Evolutionary conservation across 2,888 invertebrate genomes (phyloP), one percentile per base, ranked within the genome.

Genomic region (Orthosia gothica): DNA sequence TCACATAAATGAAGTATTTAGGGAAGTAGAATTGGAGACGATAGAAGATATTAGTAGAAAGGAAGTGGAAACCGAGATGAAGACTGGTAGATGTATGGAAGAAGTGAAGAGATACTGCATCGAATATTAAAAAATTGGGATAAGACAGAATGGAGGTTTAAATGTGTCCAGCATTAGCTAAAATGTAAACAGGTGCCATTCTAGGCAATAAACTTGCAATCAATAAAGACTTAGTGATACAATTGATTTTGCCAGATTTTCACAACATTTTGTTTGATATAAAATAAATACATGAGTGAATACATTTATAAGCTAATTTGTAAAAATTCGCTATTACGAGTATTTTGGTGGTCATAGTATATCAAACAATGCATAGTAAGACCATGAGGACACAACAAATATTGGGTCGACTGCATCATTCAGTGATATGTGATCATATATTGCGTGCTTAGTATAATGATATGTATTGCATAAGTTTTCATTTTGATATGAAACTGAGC

Each of bases 361-460:
- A 12, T 55, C 3, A 26, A 61, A 23, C 1, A 40, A 55, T 18
- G 7, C 20, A 47, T 32, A 15, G 0, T 20, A 68, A 5, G 40
- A 40, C 40, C 3, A 16, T 13, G 0, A 3, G 50, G 26, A 18
- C 54, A 55, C 40, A n/a, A 52, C 40, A 26, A 69, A 54, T 59
- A 50, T 67, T 45, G 76, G 75, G 79, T 77, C 79, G 80, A 87
- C 84, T 82, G 79, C 88, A 70, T 63, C 11, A 54, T 69, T 62
- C n/a, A 73, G 77, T 74, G 76, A 79, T 74, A 78, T 81, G 81
- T 82, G 86, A 74, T 84, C 64, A 67, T 84, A 84, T 70, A 69
- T 86, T 86, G 86, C 89, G 89, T 92, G 91, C 91, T 89, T 85
- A 86, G 49, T 84, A 84, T 87, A 88, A 85, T 90, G 90, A 91